Conservation (phyloP, 64 coral and sea anemone species). For the Actinia tenebrosa region DNA sequence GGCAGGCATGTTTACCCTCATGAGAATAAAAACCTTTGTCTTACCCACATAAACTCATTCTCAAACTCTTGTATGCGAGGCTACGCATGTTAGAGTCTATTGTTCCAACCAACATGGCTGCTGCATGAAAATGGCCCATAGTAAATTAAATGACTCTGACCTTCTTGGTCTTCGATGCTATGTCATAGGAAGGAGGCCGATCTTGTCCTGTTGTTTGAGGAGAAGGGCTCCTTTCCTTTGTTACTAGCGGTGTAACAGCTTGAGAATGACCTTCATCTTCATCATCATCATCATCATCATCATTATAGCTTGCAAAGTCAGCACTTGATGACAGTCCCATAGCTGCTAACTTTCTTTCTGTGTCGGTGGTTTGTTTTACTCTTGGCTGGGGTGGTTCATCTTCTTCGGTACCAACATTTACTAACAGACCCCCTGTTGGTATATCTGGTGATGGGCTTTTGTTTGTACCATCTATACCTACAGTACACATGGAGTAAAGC, state of each 20-base stretch:
- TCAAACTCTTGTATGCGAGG: too few relatives aligned
- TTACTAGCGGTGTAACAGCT: slow-evolving; percentile 68
- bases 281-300: slow-evolving; percentile 79
- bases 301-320: slow-evolving; percentile 67
- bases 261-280: slow-evolving; percentile 33
- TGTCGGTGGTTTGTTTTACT: slow-evolving; percentile 89
- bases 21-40: too few relatives aligned
- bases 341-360: slow-evolving; percentile 89
- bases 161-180: slow-evolving; percentile 45
- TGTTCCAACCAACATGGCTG: too few relatives aligned
- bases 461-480: slow-evolving; percentile 82
- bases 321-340: slow-evolving; percentile 96
- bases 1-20: too few relatives aligned
- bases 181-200: slow-evolving; percentile 39
- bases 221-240: slow-evolving; percentile 68
- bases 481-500: neutral
- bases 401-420: slow-evolving; percentile 80
- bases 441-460: slow-evolving; percentile 47
- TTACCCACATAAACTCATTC: too few relatives aligned
- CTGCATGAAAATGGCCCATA: too few relatives aligned
- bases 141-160: neutral
- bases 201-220: slow-evolving; percentile 21
- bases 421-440: slow-evolving; percentile 67
- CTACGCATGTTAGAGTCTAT: too few relatives aligned
- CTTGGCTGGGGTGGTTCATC: slow-evolving; percentile 41